These are phyloP conservation scores for Leptothorax acervorum DNA, from an alignment of 2,888 invertebrate genomes.

Conservation along the genomic window DNA sequence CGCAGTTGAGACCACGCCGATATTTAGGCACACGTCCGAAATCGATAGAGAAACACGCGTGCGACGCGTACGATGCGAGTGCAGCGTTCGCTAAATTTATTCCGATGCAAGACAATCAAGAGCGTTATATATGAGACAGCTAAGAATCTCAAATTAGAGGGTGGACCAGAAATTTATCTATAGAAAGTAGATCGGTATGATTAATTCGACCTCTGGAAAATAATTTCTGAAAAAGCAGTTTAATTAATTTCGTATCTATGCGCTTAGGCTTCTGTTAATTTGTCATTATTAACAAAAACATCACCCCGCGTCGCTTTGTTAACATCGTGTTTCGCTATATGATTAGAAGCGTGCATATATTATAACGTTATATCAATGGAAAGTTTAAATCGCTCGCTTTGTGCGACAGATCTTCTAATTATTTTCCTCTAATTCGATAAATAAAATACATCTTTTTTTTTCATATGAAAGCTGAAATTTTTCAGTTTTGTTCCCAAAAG, in stretches of 20 bases:
- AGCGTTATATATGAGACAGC: not conserved
- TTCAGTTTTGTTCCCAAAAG: not conserved
- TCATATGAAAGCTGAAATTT: not conserved
- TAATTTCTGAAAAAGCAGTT: not conserved
- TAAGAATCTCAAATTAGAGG: not conserved
- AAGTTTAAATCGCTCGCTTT: not conserved
- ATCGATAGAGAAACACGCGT: constrained; percentile 32
- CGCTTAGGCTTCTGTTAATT: not conserved
- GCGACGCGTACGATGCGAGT: not conserved
- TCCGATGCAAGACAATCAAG: not conserved
- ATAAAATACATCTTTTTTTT: not conserved
- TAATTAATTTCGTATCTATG: not conserved
- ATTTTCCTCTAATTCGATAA: not conserved
- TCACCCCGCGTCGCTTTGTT: not conserved
- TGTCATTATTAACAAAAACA: not conserved
- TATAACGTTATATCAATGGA: not conserved
- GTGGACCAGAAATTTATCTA: not conserved
- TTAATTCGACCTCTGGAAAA: not conserved
- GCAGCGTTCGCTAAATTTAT: not conserved
- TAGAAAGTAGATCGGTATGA: not conserved
- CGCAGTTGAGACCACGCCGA: constrained; percentile 70
- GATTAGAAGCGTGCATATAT: not conserved
- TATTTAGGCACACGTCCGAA: constrained; percentile 59
- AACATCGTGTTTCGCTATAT: not conserved
- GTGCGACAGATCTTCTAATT: not conserved